phyloP scores from a whole-genome alignment of 2,888 invertebrate genomes.

The Fragum whitleyi region DNA sequence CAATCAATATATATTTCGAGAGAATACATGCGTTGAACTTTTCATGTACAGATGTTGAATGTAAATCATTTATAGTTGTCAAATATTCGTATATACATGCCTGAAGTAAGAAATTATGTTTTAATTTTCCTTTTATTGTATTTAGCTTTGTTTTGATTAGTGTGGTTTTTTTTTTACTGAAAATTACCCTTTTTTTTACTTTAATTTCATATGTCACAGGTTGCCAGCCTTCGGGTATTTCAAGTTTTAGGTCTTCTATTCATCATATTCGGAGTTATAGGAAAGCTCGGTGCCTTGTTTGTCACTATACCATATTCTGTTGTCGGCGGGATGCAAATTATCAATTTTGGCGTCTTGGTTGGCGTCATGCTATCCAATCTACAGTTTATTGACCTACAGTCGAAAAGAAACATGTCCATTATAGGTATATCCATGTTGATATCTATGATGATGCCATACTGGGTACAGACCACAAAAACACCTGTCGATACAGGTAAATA shows the following conservation, averaged over 20 bases:
- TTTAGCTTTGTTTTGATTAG: too few relatives aligned
- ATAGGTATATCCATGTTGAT: conserved; percentile 94
- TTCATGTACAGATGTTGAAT: too few relatives aligned
- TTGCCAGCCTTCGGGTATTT: conserved; percentile 85
- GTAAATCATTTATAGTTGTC: too few relatives aligned
- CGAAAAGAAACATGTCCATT: conserved; percentile 93
- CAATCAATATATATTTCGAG: too few relatives aligned
- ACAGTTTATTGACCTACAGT: conserved; percentile 89
- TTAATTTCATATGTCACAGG: conserved; percentile 73
- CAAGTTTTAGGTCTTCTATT: conserved; percentile 83
- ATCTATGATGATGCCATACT: conserved; percentile 87
- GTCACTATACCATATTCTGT: conserved; percentile 86
- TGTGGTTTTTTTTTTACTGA: too few relatives aligned
- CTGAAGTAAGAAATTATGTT: too few relatives aligned
- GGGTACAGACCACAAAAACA: conserved; percentile 66
- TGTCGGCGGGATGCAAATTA: conserved; percentile 81
- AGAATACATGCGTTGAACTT: too few relatives aligned
- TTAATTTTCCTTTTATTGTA: too few relatives aligned
- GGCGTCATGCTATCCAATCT: conserved; percentile 77
- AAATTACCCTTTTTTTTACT: too few relatives aligned
- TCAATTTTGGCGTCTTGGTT: conserved; percentile 74
- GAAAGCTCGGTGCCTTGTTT: conserved; percentile 85
- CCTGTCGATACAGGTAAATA: conserved; percentile 69
- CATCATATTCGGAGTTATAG: conserved; percentile 83
- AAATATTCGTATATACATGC: too few relatives aligned